Conservation (phyloP, 2,888 invertebrate species). For the Gymnosoma rotundatum region DNA sequence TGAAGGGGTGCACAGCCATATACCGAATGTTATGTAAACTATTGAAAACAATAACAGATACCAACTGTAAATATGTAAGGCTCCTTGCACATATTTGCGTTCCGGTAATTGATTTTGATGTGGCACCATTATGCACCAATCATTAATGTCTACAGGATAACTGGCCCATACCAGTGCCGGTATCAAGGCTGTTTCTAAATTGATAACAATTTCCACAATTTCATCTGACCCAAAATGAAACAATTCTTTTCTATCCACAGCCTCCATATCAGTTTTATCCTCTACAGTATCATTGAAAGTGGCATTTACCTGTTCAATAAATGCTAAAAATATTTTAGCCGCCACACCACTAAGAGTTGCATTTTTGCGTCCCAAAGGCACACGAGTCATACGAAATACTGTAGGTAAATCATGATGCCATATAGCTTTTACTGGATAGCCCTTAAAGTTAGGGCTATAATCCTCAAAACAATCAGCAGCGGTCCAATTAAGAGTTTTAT, state of each 20-base stretch:
- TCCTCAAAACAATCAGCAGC: conserved; percentile 69
- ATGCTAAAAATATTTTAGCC: conserved; percentile 73
- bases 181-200: too few relatives aligned
- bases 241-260: not conserved
- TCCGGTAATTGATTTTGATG: conserved; percentile 71
- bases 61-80: conserved; percentile 74
- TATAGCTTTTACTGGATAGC: conserved; percentile 73
- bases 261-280: not conserved
- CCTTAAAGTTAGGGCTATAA: conserved; percentile 68
- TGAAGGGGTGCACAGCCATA: conserved; percentile 75
- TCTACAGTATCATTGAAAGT: conserved; percentile 69
- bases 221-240: too few relatives aligned
- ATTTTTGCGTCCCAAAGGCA: too few relatives aligned
- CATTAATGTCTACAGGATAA: conserved; percentile 78
- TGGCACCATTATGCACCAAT: conserved; percentile 78
- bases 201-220: conserved; percentile 45
- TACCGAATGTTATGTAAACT: conserved; percentile 73
- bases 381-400: conserved; percentile 71
- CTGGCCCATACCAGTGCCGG: too few relatives aligned
- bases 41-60: conserved; percentile 67
- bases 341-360: too few relatives aligned
- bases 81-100: conserved; percentile 72
- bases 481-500: conserved; percentile 72
- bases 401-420: conserved; percentile 75
- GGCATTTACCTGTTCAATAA: conserved; percentile 75